phyloP scores from a whole-genome alignment of 1,140 invertebrate genomes.

The Lamellibrachia luymesi region DNA sequence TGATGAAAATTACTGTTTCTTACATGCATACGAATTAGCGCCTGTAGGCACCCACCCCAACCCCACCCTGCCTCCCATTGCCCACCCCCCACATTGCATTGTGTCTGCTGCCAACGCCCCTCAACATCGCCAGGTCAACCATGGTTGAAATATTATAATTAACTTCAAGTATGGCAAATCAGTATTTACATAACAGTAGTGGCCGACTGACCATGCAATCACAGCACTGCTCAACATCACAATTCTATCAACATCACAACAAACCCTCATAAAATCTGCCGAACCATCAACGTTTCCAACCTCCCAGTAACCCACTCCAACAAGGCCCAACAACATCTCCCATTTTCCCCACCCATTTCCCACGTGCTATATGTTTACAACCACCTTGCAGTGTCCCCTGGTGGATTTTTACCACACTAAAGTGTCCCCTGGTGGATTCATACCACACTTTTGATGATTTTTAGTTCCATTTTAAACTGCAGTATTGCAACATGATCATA shows the following conservation, averaged over 20 bases:
- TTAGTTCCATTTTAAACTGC: not conserved
- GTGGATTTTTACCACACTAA: not conserved
- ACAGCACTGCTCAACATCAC: not conserved
- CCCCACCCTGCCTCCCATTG: too few relatives aligned
- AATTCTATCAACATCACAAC: not conserved
- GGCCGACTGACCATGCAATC: not conserved
- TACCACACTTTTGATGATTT: not conserved
- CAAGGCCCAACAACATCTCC: not conserved
- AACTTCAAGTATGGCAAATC: not conserved
- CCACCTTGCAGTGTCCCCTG: not conserved
- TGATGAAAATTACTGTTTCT: not conserved
- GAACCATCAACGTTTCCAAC: not conserved
- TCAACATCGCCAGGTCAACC: not conserved
- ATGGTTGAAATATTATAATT: not conserved
- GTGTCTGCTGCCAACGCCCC: not conserved
- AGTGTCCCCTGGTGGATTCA: too few relatives aligned
- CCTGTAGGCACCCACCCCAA: too few relatives aligned
- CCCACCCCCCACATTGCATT: not conserved
- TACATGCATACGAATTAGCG: not conserved
- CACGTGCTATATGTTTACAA: not conserved
- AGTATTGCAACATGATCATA: not conserved
- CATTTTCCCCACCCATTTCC: not conserved
- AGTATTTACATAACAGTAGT: not conserved
- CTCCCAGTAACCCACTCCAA: not conserved
- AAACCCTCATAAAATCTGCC: not conserved